Evolutionary conservation across 2,888 invertebrate species (phyloP), one percentile per base, ranked within the genome.

Genomic region (Agrypnus murinus): DNA sequence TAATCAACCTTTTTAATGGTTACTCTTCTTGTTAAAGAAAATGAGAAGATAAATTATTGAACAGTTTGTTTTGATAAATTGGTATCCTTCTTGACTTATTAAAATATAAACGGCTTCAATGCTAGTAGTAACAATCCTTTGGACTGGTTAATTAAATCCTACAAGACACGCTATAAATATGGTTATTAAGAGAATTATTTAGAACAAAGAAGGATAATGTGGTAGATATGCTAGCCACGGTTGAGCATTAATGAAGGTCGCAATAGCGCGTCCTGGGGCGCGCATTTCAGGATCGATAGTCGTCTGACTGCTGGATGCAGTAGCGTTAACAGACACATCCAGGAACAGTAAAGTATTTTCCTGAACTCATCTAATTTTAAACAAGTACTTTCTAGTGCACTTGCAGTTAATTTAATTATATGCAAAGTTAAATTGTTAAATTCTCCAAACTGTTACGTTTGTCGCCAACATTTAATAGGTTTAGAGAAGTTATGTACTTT

Each of bases 201-300:
- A 53, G n/a, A 32, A 57, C 38, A 57, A 38, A 34, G 36, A 50
- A 38, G 57, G 57, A 14, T 57, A 34, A 57, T 57, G 32, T 17
- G 17, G 48, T 12, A 57, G 32, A 32, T 14, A 53, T 17, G 57
- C 15, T 38, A 38, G 34, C 34, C 57, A 36, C 57, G 57, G 38
- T 19, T 57, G 9, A 57, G 17, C 62, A 46, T 62, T 48, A 48
- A 19, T 48, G 62, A 62, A 62, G 62, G 62, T 62, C 48, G 62
- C 46, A 14, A 45, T 57, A n/a, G 57, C 62, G 62, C 45, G 48
- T 46, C 46, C 46, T 40, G 46, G 46, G 62, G 62, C 32, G 43
- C 32, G 34, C 31, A 10, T 34, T 43, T 19, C 15, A 31, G 62
- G 62, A 62, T 62, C 62, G 62, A 62, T 62, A 62, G 40, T 62